Evolutionary conservation across 1,140 invertebrate species (phyloP), one percentile per base, ranked within the genome.

Genomic region (Berghia stephanieae): DNA sequence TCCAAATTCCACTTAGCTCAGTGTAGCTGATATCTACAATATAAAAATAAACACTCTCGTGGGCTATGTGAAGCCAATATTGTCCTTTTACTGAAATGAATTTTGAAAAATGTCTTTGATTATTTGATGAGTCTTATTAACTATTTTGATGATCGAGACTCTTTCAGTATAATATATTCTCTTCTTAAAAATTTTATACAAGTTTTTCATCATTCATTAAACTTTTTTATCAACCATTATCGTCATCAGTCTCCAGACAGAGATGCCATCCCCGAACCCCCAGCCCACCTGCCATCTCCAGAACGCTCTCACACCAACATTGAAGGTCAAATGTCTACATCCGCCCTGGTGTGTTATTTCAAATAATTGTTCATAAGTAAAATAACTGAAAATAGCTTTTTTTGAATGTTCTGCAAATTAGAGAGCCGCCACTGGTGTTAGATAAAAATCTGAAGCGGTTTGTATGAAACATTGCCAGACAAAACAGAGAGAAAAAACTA

Each of bases 321-420:
- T 27, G 81, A 82, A 60, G 84, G 84, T 21, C 81, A 82, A 31
- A 84, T 84, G 82, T 84, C 84, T 44, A 84, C 80, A 43, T 81
- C 82, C 60, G 86, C 86, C 40, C 60, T 87, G 77, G 86, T 87
- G 78, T 74, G 69, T 78, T 40, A 66, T 69, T 79, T 77, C 13
- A 5, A 36, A 16, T 43, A 18, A 75, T 72, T 71, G 16, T 63
- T 31, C 27, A 18, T 18, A 63, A 10, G 10, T 18, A 27, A 13
- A 63, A n/a, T n/a, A n/a, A n/a, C n/a, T n/a, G n/a, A n/a, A n/a
- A n/a, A n/a, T n/a, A n/a, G n/a, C n/a, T n/a, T n/a, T n/a, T n/a
- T n/a, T n/a, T n/a, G n/a, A n/a, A n/a, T n/a, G n/a, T n/a, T n/a
- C n/a, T n/a, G n/a, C n/a, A n/a, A n/a, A n/a, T n/a, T n/a, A n/a